phyloP scores from a whole-genome alignment of 2,113 vertebrate genomes.

The Hepsetus odoe region DNA sequence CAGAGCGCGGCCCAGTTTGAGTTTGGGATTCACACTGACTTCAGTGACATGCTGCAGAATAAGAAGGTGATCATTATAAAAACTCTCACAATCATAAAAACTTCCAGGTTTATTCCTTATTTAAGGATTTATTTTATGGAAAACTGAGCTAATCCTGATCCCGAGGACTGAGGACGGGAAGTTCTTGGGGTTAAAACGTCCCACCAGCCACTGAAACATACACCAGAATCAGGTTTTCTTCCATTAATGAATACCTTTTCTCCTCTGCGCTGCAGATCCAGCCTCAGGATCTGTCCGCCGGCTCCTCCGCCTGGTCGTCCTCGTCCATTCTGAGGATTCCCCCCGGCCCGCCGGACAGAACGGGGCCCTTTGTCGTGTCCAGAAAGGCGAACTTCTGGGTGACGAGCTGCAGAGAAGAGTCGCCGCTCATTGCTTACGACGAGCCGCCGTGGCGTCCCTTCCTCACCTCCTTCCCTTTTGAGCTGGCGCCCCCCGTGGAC shows the following conservation, averaged over 20 bases:
- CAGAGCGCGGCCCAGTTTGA: too few species aligned
- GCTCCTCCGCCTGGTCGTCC: background rate
- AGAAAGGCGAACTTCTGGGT: constrained; percentile 49
- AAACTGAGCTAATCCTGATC: too few species aligned
- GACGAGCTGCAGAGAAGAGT: constrained; percentile 47
- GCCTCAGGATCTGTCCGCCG: constrained; percentile 46
- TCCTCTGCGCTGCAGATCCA: constrained; percentile 5
- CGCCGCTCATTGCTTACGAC: constrained; percentile 47
- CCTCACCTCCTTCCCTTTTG: constrained; percentile 11
- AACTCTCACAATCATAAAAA: too few species aligned
- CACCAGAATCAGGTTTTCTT: too few species aligned
- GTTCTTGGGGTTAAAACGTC: too few species aligned
- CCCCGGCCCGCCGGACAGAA: background rate
- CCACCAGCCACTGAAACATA: too few species aligned
- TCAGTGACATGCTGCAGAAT: too few species aligned
- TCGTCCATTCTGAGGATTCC: constrained; percentile 40
- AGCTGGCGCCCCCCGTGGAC: background rate
- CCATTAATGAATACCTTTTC: background rate
- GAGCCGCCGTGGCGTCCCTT: constrained; percentile 45
- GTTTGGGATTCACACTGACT: too few species aligned
- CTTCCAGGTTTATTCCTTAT: too few species aligned
- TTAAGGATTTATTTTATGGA: too few species aligned
- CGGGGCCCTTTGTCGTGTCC: background rate
- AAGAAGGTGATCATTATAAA: too few species aligned
- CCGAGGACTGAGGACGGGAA: too few species aligned